phyloP scores from a whole-genome alignment of 1,140 invertebrate species.

The Meteorus sp. region DNA sequence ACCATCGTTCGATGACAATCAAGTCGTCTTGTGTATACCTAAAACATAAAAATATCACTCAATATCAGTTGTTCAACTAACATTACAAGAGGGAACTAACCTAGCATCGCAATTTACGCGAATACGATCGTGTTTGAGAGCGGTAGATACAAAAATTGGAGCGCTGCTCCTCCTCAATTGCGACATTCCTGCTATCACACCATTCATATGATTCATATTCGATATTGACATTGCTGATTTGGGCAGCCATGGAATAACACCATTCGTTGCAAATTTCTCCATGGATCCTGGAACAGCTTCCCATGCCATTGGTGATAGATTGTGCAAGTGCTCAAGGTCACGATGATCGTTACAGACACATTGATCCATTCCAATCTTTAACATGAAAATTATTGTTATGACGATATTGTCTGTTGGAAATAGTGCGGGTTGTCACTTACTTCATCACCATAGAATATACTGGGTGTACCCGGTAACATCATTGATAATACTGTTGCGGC shows the following conservation, averaged over 20 bases:
- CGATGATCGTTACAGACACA: conserved; percentile 59
- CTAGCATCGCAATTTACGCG: conserved; percentile 67
- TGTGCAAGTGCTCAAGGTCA: conserved; percentile 66
- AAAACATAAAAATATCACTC: conserved; percentile 18
- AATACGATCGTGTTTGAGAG: conserved; percentile 65
- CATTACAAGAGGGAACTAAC: no score
- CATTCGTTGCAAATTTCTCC: conserved; percentile 54
- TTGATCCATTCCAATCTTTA: conserved; percentile 49
- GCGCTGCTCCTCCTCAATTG: conserved; percentile 63
- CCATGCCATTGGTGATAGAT: conserved; percentile 70
- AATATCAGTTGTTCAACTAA: no score
- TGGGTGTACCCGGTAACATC: conserved; percentile 77
- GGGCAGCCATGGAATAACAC: conserved; percentile 65
- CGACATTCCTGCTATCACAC: conserved; percentile 61
- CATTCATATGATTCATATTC: conserved; percentile 55
- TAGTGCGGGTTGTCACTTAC: conserved; percentile 51
- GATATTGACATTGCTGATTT: conserved; percentile 44
- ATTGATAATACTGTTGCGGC: conserved; percentile 70
- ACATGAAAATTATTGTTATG: conserved; percentile 13
- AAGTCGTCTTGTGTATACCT: conserved; percentile 65
- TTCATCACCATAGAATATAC: conserved; percentile 83
- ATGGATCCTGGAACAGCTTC: conserved; percentile 36
- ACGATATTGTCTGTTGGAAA: neutral
- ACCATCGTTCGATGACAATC: conserved; percentile 73
- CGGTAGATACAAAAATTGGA: conserved; percentile 70